Evolutionary conservation across 1,140 invertebrate genomes (phyloP), one percentile per base, ranked within the genome.

Genomic region (Tetramorium parvispinum): DNA sequence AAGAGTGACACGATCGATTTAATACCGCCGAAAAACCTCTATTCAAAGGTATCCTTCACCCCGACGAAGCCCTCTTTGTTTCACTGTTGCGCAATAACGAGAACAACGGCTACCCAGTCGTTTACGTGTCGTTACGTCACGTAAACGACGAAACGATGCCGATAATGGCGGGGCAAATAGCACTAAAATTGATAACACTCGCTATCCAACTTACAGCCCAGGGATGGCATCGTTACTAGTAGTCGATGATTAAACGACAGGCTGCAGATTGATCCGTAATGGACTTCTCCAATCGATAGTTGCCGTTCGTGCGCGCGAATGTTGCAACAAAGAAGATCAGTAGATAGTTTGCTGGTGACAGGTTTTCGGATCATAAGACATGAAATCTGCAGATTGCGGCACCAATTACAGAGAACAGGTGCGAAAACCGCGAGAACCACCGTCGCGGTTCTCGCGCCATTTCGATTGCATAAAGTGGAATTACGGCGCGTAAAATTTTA

Each of bases 221-320:
- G 3, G 53, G 68, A 75, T 49, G 68, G 24, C 53, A 49, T 61
- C 79, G 66, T 82, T 73, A 82, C 24, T 40, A 49, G 79, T 83
- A 73, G 68, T 61, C 53, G 79, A 59, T 83, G 79, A 83, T 83
- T 73, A 83, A 83, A 73, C 79, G 79, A 83, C 66, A 73, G 70
- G 53, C 24, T n/a, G 40, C 27, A 75, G 79, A 83, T 75, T 83
- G 79, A 83, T 83, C 79, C n/a, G 68, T 83, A 83, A 83, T 83
- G 68, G 68, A 83, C 79, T 73, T 73, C 68, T 55, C 53, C 68
- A 59, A 83, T 83, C 71, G 61, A 49, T 40, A 21, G 37, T n/a
- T 13, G 32, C 24, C 32, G 43, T 46, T 65, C 3, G 59, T 24
- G 27, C 43, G 76, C 43, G 43, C 40, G n/a, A 77, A 43, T 27